These are phyloP conservation scores for Lasioglossum lativentre DNA, from an alignment of 2,888 invertebrate species.

Conservation along the genomic window DNA sequence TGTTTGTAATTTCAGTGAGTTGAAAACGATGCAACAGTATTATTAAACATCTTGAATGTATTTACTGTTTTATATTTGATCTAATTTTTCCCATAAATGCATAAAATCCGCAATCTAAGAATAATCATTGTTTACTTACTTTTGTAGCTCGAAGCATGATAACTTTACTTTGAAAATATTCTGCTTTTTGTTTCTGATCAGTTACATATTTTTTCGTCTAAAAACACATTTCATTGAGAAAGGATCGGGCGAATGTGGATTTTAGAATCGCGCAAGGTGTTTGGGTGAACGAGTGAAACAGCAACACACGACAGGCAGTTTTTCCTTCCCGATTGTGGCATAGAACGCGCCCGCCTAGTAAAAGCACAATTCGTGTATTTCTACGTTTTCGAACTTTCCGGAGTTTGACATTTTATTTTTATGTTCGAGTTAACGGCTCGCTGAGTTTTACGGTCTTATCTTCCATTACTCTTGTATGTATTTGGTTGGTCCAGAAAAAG, in stretches of 20 bases:
- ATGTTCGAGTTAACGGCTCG: background rate
- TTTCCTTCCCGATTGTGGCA: background rate
- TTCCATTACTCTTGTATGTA: background rate
- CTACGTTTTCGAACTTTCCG: background rate
- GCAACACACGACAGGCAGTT: background rate
- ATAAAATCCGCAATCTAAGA: background rate
- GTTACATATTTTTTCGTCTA: background rate
- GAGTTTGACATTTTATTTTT: background rate
- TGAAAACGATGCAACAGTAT: background rate
- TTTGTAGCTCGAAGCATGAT: background rate
- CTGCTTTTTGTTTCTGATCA: background rate
- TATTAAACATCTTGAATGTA: background rate
- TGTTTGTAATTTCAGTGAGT: background rate
- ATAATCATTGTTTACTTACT: background rate
- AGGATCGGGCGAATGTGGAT: background rate
- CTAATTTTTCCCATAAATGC: background rate
- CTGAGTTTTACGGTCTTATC: background rate
- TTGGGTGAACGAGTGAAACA: background rate
- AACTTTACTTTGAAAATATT: background rate
- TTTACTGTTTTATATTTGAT: background rate
- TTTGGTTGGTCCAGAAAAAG: background rate
- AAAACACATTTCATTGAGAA: background rate
- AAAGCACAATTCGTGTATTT: background rate
- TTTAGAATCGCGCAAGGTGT: background rate
- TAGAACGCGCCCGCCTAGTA: constrained; percentile 2